Conservation (phyloP, 2,797 vertebrate species). For the Ptychobarbus kaznakovi region DNA sequence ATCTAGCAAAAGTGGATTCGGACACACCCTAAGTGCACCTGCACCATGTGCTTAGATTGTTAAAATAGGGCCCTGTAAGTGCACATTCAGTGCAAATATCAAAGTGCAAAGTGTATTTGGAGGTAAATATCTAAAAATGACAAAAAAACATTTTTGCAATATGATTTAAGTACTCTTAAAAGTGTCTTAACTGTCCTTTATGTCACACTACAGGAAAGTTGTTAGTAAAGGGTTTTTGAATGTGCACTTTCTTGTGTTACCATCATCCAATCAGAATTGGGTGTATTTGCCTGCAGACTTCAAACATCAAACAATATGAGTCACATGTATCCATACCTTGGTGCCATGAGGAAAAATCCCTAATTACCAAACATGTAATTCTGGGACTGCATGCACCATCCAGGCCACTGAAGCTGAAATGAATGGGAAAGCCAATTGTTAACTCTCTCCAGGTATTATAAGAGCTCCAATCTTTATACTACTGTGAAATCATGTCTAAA, state of each 20-base stretch:
- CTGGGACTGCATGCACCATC: not conserved
- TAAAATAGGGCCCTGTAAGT: no score
- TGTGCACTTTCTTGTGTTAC: not conserved
- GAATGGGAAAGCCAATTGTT: not conserved
- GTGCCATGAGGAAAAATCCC: not conserved
- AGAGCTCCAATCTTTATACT: not conserved
- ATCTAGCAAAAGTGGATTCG: no score
- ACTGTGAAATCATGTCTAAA: not conserved
- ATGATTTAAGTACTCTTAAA: not conserved
- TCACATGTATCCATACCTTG: not conserved
- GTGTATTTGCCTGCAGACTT: not conserved
- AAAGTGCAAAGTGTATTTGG: no score
- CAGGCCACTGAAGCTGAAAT: not conserved
- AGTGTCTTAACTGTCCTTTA: not conserved
- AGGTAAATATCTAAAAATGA: no score
- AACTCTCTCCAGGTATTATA: not conserved
- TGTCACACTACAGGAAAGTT: not conserved
- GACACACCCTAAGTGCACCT: no score
- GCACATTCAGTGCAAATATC: no score
- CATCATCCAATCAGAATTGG: not conserved
- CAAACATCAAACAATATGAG: not conserved
- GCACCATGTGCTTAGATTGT: no score
- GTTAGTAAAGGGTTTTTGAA: not conserved
- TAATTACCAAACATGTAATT: not conserved
- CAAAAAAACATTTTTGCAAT: no score